A percentile compares a stretch with the other conserved stretches of the same genome.
These are phyloP conservation scores for Brachystomella parvula DNA, from an alignment of 1,140 invertebrate species.

Conservation along the genomic window DNA sequence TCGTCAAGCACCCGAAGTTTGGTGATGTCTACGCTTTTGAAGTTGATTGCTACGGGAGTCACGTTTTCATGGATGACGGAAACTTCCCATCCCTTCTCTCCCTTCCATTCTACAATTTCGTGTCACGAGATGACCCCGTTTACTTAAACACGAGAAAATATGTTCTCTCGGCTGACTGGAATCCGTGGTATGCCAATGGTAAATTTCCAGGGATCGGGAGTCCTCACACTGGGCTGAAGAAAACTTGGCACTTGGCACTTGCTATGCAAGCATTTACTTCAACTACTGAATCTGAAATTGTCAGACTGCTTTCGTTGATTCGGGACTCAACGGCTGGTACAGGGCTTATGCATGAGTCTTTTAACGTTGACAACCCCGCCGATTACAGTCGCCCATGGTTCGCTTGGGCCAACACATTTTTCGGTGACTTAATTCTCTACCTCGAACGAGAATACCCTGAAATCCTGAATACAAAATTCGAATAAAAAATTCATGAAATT, in stretches of 20 bases:
- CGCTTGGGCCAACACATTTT: conserved; percentile 36
- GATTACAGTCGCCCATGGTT: conserved; percentile 28
- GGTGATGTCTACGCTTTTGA: conserved; percentile 33
- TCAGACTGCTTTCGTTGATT: conserved; percentile 16
- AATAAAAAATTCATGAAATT: too few relatives aligned
- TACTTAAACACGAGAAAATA: conserved; percentile 30
- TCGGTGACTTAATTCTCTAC: conserved; percentile 32
- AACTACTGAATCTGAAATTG: conserved; percentile 29
- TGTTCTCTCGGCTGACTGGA: conserved; percentile 26
- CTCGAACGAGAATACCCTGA: conserved; percentile 26
- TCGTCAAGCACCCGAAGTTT: conserved; percentile 34
- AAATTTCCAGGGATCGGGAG: conserved; percentile 27
- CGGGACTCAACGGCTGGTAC: conserved; percentile 29
- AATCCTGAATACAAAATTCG: not conserved
- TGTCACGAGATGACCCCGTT: conserved; percentile 21
- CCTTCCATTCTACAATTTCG: conserved; percentile 30
- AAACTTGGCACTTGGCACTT: conserved; percentile 32
- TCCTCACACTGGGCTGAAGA: conserved; percentile 32
- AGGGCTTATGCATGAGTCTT: conserved; percentile 33
- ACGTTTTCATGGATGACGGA: conserved; percentile 34
- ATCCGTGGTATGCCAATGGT: conserved; percentile 31
- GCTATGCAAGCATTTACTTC: conserved; percentile 34
- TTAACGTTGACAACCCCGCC: conserved; percentile 21
- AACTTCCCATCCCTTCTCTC: conserved; percentile 32
- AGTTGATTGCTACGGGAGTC: conserved; percentile 34